Base-by-base conservation (phyloP, 2,888 invertebrate species). In the Caenorhabditis doughertyi region DNA sequence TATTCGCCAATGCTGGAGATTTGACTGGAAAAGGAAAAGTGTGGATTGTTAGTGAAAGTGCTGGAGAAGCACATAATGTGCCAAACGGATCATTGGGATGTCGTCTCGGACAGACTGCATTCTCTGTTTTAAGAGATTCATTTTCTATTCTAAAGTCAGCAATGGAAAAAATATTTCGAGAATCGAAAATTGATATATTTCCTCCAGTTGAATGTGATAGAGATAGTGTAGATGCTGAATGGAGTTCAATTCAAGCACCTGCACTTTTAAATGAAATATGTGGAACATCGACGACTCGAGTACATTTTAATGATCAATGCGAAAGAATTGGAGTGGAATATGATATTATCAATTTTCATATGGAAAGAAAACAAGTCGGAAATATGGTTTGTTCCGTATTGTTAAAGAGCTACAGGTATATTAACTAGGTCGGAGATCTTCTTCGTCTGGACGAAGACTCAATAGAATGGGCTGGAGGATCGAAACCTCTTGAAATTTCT, bases 31-130 rank as follows among this genome's bases (percentile, higher is more conserved):
- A 74, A 32, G 86, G 85, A 18, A 87, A 91, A 44, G 85, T 91
- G 23, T 90, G 90, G 90, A 85, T 90, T 9, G 85, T 89, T 18
- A 90, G 87, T 67, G 89, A 90, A 81, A 86, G 85, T 56, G 89
- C 90, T 13, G 84, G 85, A 25, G 79, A 84, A 42, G 89, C 90
- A 7, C 62, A 56, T 4, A 90, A 90, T 72, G 81, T 89, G 8
- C 90, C 90, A 7, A 83, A 81, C 42, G 89, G 90, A 21, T 81
- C 86, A 21, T 70, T 90, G 8, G 81, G 84, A 8, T 83, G 85
- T 39, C 84, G 87, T 16, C 83, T 90, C 32, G 76, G 80, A 9
- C 89, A 90, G 49, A 84, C 83, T 25, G 79, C 88, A 8, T 55
- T 82, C 16, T 81, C 84, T 8, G 87, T 89, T 2, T 76, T 90